A percentile compares a stretch with the other conserved stretches of the same genome.
phyloP scores from a whole-genome alignment of 2,113 vertebrate species.

The Clarias gariepinus region DNA sequence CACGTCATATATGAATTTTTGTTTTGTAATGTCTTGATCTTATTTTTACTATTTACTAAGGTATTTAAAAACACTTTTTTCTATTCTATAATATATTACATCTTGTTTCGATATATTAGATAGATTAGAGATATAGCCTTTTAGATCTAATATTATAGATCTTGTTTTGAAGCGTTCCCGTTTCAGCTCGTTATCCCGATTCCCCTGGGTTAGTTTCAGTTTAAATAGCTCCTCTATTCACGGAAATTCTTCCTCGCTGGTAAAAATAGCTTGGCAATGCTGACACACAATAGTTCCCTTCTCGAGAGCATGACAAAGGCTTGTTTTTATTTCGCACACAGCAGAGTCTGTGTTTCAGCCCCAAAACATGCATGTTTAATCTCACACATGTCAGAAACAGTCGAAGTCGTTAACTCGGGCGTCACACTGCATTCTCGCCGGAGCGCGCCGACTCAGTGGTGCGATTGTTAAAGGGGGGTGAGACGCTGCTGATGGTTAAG shows the following conservation, averaged over 20 bases:
- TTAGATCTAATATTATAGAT: too few relatives aligned
- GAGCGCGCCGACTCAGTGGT: neutral
- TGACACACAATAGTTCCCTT: constrained; percentile 45
- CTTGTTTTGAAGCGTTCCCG: neutral
- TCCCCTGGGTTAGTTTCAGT: constrained; percentile 24
- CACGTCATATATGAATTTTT: neutral
- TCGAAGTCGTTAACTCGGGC: neutral
- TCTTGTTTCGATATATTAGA: too few relatives aligned
- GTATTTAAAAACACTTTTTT: neutral
- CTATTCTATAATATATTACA: neutral
- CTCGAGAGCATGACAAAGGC: constrained; percentile 14
- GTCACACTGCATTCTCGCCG: neutral
- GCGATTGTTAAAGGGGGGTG: neutral
- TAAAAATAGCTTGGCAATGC: constrained; percentile 32
- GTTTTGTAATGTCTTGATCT: neutral
- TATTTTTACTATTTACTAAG: neutral
- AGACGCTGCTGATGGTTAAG: neutral
- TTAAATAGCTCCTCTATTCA: constrained; percentile 42
- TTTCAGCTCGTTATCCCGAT: constrained; percentile 3
- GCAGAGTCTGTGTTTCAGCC: neutral
- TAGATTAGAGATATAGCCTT: too few relatives aligned
- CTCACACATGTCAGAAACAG: constrained; percentile 14
- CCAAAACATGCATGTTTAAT: neutral
- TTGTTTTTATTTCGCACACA: constrained; percentile 41
- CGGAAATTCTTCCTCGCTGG: constrained; percentile 25